These are phyloP conservation scores for Caenorhabditis wallacei DNA, from an alignment of 2,888 invertebrate genomes.

Conservation along the genomic window DNA sequence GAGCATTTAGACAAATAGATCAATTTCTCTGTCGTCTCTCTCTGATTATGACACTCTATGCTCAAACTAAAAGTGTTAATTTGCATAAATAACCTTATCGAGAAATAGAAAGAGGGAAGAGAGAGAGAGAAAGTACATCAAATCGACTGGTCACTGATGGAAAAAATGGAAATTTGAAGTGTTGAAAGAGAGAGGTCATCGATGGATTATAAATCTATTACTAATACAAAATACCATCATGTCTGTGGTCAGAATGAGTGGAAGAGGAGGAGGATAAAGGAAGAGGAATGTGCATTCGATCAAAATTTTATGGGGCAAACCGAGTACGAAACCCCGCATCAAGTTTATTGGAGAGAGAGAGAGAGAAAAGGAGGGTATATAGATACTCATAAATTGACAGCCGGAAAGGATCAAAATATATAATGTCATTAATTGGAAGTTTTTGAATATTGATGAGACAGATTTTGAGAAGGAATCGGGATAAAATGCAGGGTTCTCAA, in stretches of 20 bases:
- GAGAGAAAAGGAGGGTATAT: too few species aligned
- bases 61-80: slow-evolving; percentile 48
- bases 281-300: slow-evolving; percentile 24
- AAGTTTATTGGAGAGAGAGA: slow-evolving; percentile 47
- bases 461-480: too few species aligned
- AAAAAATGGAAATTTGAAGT: background rate
- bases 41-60: slow-evolving; percentile 23
- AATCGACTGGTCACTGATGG: slow-evolving; percentile 22
- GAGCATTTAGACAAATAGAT: slow-evolving; percentile 62
- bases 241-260: slow-evolving; percentile 12
- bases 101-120: background rate
- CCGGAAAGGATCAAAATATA: background rate
- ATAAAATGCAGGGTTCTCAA: too few species aligned
- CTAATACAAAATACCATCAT: slow-evolving; percentile 35
- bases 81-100: slow-evolving; percentile 49
- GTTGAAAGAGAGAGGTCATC: slow-evolving; percentile 9
- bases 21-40: slow-evolving; percentile 49
- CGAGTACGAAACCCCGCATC: slow-evolving; percentile 45
- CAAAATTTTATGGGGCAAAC: slow-evolving; percentile 53
- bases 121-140: slow-evolving; percentile 6
- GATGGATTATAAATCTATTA: slow-evolving; percentile 21
- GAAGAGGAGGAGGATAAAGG: background rate
- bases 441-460: background rate
- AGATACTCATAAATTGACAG: slow-evolving; percentile 40
- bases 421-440: slow-evolving; percentile 10